These are phyloP conservation scores for Steinernema carpocapsae DNA, from an alignment of 2,888 invertebrate genomes.

Conservation along the genomic window DNA sequence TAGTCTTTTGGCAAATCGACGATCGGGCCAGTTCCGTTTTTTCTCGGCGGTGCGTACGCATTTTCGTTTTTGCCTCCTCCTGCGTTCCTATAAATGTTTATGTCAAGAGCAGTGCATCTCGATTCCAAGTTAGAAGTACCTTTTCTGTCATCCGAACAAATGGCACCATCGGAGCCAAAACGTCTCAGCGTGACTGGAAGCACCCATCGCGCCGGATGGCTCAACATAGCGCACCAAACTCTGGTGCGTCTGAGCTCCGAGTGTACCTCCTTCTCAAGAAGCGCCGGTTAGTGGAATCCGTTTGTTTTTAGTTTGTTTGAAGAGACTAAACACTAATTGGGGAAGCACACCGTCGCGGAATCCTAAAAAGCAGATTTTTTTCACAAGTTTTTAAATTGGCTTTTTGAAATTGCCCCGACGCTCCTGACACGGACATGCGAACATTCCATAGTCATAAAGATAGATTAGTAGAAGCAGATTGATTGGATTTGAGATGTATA, in stretches of 20 bases:
- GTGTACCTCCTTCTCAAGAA: background rate
- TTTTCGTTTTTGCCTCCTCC: background rate
- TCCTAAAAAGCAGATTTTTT: background rate
- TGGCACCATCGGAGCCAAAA: background rate
- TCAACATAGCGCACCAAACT: slow-evolving; percentile 16
- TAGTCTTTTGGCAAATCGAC: slow-evolving; percentile 9
- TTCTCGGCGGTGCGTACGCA: too few relatives aligned
- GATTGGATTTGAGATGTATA: slow-evolving; percentile 35
- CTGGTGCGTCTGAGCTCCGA: slow-evolving; percentile 20
- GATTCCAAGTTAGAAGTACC: background rate
- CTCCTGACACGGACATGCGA: background rate
- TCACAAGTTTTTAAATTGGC: background rate
- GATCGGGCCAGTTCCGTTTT: background rate
- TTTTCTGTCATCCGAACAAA: background rate
- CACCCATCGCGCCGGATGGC: slow-evolving; percentile 10
- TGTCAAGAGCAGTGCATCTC: background rate
- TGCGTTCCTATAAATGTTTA: background rate
- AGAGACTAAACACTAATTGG: background rate
- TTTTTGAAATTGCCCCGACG: background rate
- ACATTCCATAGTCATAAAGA: slow-evolving; percentile 22
- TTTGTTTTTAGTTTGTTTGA: background rate
- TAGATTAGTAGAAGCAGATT: slow-evolving; percentile 31
- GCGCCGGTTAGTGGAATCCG: slow-evolving; percentile 4
- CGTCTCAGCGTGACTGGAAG: slow-evolving; percentile 23
- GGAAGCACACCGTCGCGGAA: background rate